Evolutionary conservation across 2,797 vertebrate species (phyloP).

Genomic region (Fistularia tabacaria): DNA sequence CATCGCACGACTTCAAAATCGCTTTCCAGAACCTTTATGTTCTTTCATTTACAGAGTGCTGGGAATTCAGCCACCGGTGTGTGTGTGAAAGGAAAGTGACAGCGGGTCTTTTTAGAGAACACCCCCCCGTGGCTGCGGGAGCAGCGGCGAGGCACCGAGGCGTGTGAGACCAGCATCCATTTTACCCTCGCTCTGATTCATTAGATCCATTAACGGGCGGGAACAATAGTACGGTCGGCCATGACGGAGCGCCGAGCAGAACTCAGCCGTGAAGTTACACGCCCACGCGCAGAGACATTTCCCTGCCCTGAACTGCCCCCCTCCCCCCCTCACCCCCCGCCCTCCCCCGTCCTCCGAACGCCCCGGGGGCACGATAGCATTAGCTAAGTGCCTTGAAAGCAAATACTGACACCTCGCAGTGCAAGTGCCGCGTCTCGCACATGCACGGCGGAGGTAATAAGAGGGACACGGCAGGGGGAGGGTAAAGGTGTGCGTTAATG

Average conservation of each 20-base stretch:
- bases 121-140: slow-evolving; percentile 3
- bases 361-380: slow-evolving; percentile 34
- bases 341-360: slow-evolving; percentile 12
- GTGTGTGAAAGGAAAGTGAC: not conserved
- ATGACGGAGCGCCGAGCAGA: slow-evolving; percentile 1
- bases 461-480: slow-evolving; percentile 25
- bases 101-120: slow-evolving; percentile 3
- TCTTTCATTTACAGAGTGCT: slow-evolving; percentile 3
- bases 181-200: slow-evolving; percentile 13
- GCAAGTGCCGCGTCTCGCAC: slow-evolving; percentile 19
- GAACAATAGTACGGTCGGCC: slow-evolving; percentile 14
- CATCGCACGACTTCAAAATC: slow-evolving; percentile 6
- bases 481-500: slow-evolving; percentile 4
- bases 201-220: slow-evolving; percentile 10
- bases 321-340: slow-evolving; percentile 17
- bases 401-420: slow-evolving; percentile 45
- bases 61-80: slow-evolving; percentile 22
- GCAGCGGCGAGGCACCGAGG: not conserved
- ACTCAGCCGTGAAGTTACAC: slow-evolving; percentile 18
- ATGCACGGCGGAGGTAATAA: no score
- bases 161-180: slow-evolving; percentile 14
- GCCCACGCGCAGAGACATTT: slow-evolving; percentile 50
- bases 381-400: slow-evolving; percentile 55
- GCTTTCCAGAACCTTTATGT: slow-evolving; percentile 2
- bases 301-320: no score